Base-by-base conservation (phyloP, 2,888 invertebrate genomes). In the Prenolepis imparis region DNA sequence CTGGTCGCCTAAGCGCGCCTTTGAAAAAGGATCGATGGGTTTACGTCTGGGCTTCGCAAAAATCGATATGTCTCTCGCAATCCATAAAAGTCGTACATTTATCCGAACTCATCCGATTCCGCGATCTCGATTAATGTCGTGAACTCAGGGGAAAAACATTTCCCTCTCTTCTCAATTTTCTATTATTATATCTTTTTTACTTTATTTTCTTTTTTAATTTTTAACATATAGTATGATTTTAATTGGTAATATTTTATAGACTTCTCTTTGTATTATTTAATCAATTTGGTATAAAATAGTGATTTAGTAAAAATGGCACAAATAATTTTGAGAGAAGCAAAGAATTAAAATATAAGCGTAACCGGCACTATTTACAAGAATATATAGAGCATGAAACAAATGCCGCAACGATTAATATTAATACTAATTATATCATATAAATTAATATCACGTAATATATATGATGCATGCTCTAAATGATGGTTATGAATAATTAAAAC, bases 401-500 rank as follows among this genome's bases (percentile, higher is more conserved):
- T 21, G 41, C 9, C 18, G 32, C 18, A 44, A 5, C 24, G 12
- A 80, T 72, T 61, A 80, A 59, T 21, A 48, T 78, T 72, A 59
- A 78, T 59, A 70, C 18, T 67, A 32, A 72, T 59, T 44, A 59
- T 59, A 78, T 70, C 41, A 12, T 52, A 52, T 32, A 41, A 59
- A 70, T 80, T 80, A 72, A 68, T 57, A 15, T 11, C 44, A 21
- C 21, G 41, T 28, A 28, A 9, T 67, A 66, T 55, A 24, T 72
- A 72, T 78, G 32, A 44, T 18, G 36, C 52, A 44, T 36, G 41
- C 59, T 44, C 73, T 72, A 72, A 72, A 72, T 80, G 59, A 80
- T 44, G 59, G 44, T 41, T 48, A 44, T 80, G 73, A 80, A 80
- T 80, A 80, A 80, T 80, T 80, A 24, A 72, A 72, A 72, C 41